Evolutionary conservation across 2,888 invertebrate species (phyloP), one percentile per base, ranked within the genome.

Genomic region (Xestia rhomboidea): DNA sequence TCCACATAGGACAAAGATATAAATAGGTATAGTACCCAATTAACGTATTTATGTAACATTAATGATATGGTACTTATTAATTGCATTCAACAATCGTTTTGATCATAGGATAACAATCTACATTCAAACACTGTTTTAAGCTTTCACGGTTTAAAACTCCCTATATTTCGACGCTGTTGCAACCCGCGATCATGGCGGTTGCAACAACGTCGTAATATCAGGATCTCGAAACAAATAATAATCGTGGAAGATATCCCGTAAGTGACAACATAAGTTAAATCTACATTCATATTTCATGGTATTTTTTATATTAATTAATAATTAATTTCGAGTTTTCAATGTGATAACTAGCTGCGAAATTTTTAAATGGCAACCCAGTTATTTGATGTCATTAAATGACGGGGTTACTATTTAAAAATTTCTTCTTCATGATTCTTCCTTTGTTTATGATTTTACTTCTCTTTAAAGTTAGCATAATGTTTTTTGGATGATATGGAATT

Each of bases 41-140:
- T 89, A 84, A 84, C 89, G 89, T 84, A 67, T 67, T 82, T 90
- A 90, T 91, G 88, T 90, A 91, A 91, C 88, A 88, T 91, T 91
- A 90, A 90, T 94, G 94, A 94, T 94, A 94, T 95, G 94, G 89
- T 93, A 92, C 82, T 86, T 84, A 87, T 86, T 90, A 89, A 89
- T 89, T 88, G 87, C 81, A 86, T 87, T 82, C 72, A 86, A 80
- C 85, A 89, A 86, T 88, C 57, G 27, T 77, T 81, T 80, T 80
- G 68, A 72, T 72, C 30, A 76, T 77, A 79, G 1, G 15, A 62
- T 77, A 84, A 82, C 83, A 77, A 73, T 80, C 51, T 27, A 73
- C 27, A 57, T 73, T 66, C 27, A 60, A n/a, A n/a, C n/a, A n/a
- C n/a, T n/a, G n/a, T n/a, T n/a, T n/a, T n/a, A n/a, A n/a, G n/a